Percentiles rank a stretch among this genome's conserved stretches.
Evolutionary conservation across 2,797 vertebrate species (phyloP).

Genomic region (Sebastes wilsoni): DNA sequence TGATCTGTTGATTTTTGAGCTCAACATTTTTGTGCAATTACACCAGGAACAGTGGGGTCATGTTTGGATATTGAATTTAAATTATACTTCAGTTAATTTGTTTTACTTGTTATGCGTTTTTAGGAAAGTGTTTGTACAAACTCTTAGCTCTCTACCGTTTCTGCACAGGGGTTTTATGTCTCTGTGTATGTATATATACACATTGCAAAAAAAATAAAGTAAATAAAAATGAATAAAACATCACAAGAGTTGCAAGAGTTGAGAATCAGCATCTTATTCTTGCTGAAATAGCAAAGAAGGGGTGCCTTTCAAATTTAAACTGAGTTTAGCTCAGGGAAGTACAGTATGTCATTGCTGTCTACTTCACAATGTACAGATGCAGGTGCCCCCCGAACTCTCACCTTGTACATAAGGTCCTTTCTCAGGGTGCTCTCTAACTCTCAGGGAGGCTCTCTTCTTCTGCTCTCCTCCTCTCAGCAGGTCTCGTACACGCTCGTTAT

Average conservation of each 20-base stretch:
- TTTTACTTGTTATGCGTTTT: not conserved
- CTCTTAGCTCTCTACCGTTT: not conserved
- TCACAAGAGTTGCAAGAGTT: not conserved
- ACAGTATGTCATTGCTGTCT: not conserved
- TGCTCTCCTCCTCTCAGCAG: constrained; percentile 85
- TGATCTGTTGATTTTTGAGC: not conserved
- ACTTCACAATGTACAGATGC: not conserved
- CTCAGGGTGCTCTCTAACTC: constrained; percentile 95
- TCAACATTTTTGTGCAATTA: constrained; percentile 10
- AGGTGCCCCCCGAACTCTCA: constrained; percentile 59
- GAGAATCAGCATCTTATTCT: not conserved
- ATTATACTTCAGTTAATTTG: not conserved
- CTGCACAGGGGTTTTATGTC: not conserved
- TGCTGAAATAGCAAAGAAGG: not conserved
- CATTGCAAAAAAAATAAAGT: not conserved
- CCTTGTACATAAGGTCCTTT: constrained; percentile 97
- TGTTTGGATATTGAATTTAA: not conserved
- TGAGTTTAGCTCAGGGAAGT: not conserved
- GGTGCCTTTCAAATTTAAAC: not conserved
- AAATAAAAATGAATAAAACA: not conserved
- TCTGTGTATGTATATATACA: not conserved
- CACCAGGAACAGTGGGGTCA: not conserved
- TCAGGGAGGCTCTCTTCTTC: constrained; percentile 88
- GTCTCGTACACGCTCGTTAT: constrained; percentile 96
- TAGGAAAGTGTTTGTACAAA: not conserved